phyloP scores from a whole-genome alignment of 2,797 vertebrate genomes.

The Sebastes baramenuke region DNA sequence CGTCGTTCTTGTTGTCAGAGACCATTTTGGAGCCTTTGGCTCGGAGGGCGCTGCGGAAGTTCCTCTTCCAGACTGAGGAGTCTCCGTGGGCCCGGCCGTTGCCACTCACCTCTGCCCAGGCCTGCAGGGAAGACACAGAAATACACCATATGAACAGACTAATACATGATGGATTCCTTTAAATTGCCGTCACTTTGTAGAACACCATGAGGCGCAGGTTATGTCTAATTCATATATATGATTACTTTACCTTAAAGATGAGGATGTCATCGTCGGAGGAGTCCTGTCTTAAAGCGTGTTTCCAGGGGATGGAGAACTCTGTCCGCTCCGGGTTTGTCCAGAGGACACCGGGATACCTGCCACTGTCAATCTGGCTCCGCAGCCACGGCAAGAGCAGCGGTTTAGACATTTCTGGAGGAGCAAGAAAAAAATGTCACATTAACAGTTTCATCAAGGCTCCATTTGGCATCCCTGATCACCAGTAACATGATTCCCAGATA shows the following conservation, averaged over 20 bases:
- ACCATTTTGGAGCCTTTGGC: constrained; percentile 80
- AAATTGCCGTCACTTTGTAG: not conserved
- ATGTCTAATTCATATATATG: not conserved
- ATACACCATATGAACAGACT: not conserved
- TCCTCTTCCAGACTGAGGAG: constrained; percentile 90
- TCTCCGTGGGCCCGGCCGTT: constrained; percentile 75
- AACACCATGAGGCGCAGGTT: not conserved
- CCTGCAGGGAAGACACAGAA: constrained; percentile 67
- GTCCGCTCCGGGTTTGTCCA: constrained; percentile 82
- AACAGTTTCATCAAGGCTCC: not conserved
- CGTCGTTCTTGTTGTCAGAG: constrained; percentile 82
- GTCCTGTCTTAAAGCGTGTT: constrained; percentile 88
- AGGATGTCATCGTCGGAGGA: constrained; percentile 81
- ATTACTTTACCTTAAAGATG: constrained; percentile 85
- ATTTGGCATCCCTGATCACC: not conserved
- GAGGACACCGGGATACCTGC: constrained; percentile 82
- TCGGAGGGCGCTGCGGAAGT: constrained; percentile 90
- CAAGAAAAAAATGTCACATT: not conserved
- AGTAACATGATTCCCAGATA: not conserved
- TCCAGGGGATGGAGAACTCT: constrained; percentile 89
- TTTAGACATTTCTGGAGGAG: constrained; percentile 81
- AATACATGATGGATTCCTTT: not conserved
- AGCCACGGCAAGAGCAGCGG: constrained; percentile 90
- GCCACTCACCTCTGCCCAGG: constrained; percentile 87
- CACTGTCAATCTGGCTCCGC: constrained; percentile 75